These are phyloP conservation scores for Drosophila busckii DNA, from an alignment of 1,140 invertebrate species.

Conservation along the genomic window DNA sequence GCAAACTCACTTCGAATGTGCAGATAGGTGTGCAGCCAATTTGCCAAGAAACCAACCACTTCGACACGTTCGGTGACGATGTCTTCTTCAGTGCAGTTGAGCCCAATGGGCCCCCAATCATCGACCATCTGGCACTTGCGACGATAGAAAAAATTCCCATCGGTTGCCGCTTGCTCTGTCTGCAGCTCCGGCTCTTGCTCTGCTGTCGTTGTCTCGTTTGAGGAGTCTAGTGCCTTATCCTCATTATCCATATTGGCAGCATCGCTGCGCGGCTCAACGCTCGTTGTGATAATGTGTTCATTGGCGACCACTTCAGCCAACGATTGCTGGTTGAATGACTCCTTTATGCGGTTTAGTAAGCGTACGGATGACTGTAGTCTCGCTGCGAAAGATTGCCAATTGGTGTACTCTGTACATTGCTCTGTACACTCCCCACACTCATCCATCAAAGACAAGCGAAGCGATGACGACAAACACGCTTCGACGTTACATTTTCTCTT, in stretches of 20 bases:
- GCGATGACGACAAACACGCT: constrained; percentile 2
- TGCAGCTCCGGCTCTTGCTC: too few species aligned
- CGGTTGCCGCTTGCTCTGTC: background rate
- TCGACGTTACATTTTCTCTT: constrained; percentile 21
- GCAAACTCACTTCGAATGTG: constrained; percentile 62
- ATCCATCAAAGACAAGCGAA: constrained; percentile 19
- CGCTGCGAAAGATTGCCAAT: constrained; percentile 37
- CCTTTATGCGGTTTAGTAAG: constrained; percentile 35
- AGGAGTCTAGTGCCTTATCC: constrained; percentile 2
- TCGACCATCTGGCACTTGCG: constrained; percentile 54
- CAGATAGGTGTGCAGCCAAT: constrained; percentile 59
- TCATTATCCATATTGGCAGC: too few species aligned
- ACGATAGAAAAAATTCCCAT: constrained; percentile 35
- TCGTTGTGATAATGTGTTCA: constrained; percentile 25
- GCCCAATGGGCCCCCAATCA: constrained; percentile 52
- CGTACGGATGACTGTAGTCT: constrained; percentile 39
- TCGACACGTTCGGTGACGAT: constrained; percentile 48
- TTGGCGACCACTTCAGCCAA: constrained; percentile 10
- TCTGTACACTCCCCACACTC: background rate
- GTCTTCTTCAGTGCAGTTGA: constrained; percentile 56
- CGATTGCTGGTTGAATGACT: constrained; percentile 31
- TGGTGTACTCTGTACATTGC: background rate
- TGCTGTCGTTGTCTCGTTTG: too few species aligned
- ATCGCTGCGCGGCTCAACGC: background rate
- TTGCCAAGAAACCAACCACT: constrained; percentile 62